phyloP scores from a whole-genome alignment of 2,113 vertebrate genomes.

The Scortum barcoo region DNA sequence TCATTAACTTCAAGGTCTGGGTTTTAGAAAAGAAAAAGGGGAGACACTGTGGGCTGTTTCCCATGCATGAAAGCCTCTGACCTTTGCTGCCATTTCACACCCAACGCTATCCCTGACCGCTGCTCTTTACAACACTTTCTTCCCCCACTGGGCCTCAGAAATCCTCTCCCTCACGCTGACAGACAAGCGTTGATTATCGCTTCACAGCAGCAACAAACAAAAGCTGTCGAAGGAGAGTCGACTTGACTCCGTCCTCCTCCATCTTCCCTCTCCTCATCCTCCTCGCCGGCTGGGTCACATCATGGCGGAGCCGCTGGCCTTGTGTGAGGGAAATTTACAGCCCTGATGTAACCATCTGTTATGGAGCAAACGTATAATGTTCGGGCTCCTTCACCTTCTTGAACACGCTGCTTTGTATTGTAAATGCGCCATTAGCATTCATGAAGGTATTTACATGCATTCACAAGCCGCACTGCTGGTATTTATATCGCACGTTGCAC shows the following conservation, averaged over 20 bases:
- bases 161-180: slow-evolving; percentile 26
- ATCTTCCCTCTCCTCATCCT: slow-evolving; percentile 25
- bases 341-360: slow-evolving; percentile 75
- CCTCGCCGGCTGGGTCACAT: slow-evolving; percentile 60
- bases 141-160: slow-evolving; percentile 1
- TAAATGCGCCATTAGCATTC: slow-evolving; percentile 82
- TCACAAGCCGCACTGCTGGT: slow-evolving; percentile 52
- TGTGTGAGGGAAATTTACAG: slow-evolving; percentile 79
- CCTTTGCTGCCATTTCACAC: slow-evolving; percentile 51
- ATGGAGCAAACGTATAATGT: slow-evolving; percentile 59
- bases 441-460: slow-evolving; percentile 85
- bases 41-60: slow-evolving; percentile 8
- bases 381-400: slow-evolving; percentile 67
- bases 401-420: slow-evolving; percentile 68
- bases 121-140: slow-evolving; percentile 14
- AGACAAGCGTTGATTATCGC: slow-evolving; percentile 56
- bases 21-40: slow-evolving; percentile 17
- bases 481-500: slow-evolving; percentile 53
- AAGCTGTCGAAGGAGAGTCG: slow-evolving; percentile 10
- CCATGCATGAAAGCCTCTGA: slow-evolving; percentile 48
- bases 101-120: slow-evolving; percentile 17
- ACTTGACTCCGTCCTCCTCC: slow-evolving; percentile 69
- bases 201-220: slow-evolving; percentile 36
- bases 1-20: slow-evolving; percentile 32
- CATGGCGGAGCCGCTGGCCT: slow-evolving; percentile 65